Base-by-base conservation (phyloP, 1,140 invertebrate genomes). In the Lutraria rhynchaena region DNA sequence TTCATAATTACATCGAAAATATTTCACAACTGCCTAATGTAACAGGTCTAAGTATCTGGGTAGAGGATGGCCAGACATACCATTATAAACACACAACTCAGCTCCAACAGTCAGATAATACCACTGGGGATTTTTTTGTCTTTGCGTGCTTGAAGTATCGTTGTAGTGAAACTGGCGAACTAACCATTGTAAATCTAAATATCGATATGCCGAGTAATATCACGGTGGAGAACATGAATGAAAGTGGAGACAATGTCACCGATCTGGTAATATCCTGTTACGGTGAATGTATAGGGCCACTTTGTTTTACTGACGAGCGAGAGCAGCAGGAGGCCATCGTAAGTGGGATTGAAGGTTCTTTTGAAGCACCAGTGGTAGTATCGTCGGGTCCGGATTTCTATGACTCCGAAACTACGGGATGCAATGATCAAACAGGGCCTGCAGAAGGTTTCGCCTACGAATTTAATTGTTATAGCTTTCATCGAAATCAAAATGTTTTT, bases 401-500 rank as follows among this genome's bases (percentile, higher is more conserved):
- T 15, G 41, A 51, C 9, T 31, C 46, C 9, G 29, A 19, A 31
- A 3, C 4, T 9, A 70, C 29, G n/a, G 44, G 4, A 31, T 70
- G 67, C 33, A 24, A 31, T 19, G 67, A 51, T 22, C 17, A 17
- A 51, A 4, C 29, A 5, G 29, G 1, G 13, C 15, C 5, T 41
- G 31, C 41, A 15, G 67, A 70, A 53, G 9, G 24, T 5, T 70
- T 70, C 31, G 67, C 67, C 7, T 70, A 70, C 41, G 67, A 70
- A 29, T 70, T 70, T 35, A 19, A 1, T 19, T 70, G 67, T n/a
- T n/a, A n/a, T n/a, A n/a, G n/a, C n/a, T n/a, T n/a, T n/a, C n/a
- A n/a, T n/a, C n/a, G n/a, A n/a, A n/a, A n/a, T n/a, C n/a, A n/a
- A n/a, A n/a, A n/a, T n/a, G n/a, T n/a, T n/a, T n/a, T n/a, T n/a